These are phyloP conservation scores for Torymus tubicola DNA, from an alignment of 2,888 invertebrate species.

Conservation along the genomic window DNA sequence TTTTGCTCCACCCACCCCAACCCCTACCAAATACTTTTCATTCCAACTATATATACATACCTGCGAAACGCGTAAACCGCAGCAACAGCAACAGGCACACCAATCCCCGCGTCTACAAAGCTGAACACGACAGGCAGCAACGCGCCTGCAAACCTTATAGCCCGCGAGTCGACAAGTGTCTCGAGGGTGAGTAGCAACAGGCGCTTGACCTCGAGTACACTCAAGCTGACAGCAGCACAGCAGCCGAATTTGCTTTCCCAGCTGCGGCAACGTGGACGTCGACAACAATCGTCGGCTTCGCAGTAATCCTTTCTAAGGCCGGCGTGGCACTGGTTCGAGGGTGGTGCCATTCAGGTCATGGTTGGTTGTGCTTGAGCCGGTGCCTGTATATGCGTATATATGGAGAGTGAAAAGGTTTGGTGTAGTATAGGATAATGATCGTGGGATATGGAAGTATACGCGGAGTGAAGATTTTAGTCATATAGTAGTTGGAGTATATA, in stretches of 20 bases:
- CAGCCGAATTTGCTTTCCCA: conserved; percentile 67
- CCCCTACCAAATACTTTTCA: no score
- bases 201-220: conserved; percentile 69
- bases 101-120: conserved; percentile 65
- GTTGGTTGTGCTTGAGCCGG: neutral
- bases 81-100: conserved; percentile 67
- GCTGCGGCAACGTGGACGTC: conserved; percentile 20
- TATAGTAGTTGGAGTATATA: no score
- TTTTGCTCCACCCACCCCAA: no score
- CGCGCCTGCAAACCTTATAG: conserved; percentile 70
- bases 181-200: conserved; percentile 69
- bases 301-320: no score
- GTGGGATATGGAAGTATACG: no score
- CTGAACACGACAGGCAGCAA: conserved; percentile 66
- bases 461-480: no score
- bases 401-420: no score
- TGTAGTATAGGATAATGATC: no score
- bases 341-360: conserved; percentile 21
- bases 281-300: neutral
- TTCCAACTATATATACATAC: conserved; percentile 62
- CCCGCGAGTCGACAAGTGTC: conserved; percentile 68
- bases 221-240: conserved; percentile 67
- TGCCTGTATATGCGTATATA: no score
- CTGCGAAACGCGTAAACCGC: conserved; percentile 67
- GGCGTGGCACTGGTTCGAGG: neutral